Evolutionary conservation across 1,140 invertebrate species (phyloP).

Genomic region (Drosophila eugracilis): DNA sequence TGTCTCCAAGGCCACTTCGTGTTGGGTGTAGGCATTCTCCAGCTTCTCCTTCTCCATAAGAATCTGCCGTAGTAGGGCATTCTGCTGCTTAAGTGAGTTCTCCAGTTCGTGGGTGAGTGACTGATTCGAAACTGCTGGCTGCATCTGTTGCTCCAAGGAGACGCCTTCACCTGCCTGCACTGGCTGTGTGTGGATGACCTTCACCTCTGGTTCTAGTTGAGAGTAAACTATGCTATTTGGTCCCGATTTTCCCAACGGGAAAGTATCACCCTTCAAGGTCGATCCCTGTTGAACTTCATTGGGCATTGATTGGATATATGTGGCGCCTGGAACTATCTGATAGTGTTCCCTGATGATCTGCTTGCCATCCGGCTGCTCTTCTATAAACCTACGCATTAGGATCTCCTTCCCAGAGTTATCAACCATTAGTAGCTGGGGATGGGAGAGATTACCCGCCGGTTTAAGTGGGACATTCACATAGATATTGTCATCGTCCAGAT

Average conservation of each 20-base stretch:
- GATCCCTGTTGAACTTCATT: conserved; percentile 76
- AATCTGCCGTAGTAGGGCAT: conserved; percentile 89
- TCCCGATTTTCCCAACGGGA: conserved; percentile 82
- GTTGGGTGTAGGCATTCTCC: conserved; percentile 86
- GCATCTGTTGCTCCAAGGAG: conserved; percentile 43
- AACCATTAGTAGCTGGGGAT: conserved; percentile 87
- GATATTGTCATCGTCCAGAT: conserved; percentile 86
- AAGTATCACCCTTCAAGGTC: conserved; percentile 80
- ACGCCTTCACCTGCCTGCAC: conserved; percentile 54
- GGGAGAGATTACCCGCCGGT: conserved; percentile 86
- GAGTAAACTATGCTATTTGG: conserved; percentile 82
- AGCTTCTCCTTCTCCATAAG: conserved; percentile 89
- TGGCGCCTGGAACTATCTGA: conserved; percentile 85
- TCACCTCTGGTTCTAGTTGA: conserved; percentile 78
- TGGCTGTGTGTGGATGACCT: conserved; percentile 75
- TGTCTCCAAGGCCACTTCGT: conserved; percentile 89
- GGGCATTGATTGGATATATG: conserved; percentile 77
- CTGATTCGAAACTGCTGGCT: conserved; percentile 77
- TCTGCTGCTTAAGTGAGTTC: conserved; percentile 90
- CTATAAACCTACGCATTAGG: conserved; percentile 91
- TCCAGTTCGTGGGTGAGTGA: conserved; percentile 87
- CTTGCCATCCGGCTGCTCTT: conserved; percentile 89
- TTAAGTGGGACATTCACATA: conserved; percentile 87
- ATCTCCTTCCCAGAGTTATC: conserved; percentile 91
- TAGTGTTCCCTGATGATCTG: conserved; percentile 86